Evolutionary conservation across 2,888 invertebrate genomes (phyloP).

Genomic region (Eupelmus urozonus): DNA sequence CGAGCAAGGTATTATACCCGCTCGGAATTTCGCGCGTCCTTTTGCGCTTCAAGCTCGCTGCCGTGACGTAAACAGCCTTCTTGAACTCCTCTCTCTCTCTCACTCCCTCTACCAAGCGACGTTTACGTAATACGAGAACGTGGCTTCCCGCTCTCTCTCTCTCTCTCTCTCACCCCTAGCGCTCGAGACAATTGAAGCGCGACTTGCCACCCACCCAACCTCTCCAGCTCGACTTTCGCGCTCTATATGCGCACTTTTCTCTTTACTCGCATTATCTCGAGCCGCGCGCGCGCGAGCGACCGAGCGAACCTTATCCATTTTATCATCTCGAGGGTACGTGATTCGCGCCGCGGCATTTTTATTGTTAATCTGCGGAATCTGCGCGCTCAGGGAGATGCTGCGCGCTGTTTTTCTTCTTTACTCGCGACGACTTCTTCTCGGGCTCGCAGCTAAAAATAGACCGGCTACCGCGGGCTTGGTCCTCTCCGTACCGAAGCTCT

Average conservation of each 20-base stretch:
- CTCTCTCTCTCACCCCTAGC: neutral
- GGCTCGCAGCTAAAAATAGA: neutral
- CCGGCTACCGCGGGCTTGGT: too few relatives aligned
- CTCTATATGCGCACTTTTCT: neutral
- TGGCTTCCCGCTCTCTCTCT: constrained; percentile 2
- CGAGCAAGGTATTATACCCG: too few relatives aligned
- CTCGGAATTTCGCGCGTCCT: too few relatives aligned
- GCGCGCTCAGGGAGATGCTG: neutral
- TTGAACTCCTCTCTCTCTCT: neutral
- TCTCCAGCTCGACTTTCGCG: neutral
- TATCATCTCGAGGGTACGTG: constrained; percentile 23
- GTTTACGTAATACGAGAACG: neutral
- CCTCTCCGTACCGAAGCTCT: too few relatives aligned
- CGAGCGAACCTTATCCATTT: constrained; percentile 24
- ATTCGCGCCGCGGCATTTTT: constrained; percentile 24
- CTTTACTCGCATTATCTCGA: neutral
- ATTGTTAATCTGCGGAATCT: constrained; percentile 35
- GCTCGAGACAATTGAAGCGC: neutral
- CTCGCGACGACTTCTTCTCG: neutral
- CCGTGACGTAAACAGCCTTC: too few relatives aligned
- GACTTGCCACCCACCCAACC: neutral
- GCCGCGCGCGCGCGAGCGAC: too few relatives aligned
- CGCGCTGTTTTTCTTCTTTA: neutral
- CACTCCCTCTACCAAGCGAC: neutral
- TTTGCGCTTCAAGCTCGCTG: too few relatives aligned